phyloP scores from a whole-genome alignment of 2,888 invertebrate genomes.

The Parnassius smintheus region DNA sequence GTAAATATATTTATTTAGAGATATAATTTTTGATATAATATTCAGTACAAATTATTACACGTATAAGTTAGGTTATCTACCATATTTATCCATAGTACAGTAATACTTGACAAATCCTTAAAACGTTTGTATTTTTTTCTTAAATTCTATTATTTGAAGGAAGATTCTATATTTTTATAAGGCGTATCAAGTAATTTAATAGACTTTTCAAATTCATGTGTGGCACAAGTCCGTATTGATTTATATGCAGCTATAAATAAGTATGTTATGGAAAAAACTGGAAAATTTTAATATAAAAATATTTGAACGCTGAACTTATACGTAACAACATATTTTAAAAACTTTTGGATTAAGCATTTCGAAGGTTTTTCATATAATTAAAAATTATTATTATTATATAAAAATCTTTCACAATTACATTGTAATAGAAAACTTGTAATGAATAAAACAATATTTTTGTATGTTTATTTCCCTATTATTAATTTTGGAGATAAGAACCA shows the following conservation, averaged over 20 bases:
- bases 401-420: no score
- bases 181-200: conserved; percentile 6
- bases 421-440: no score
- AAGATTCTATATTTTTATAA: conserved; percentile 12
- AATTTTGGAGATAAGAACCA: no score
- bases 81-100: conserved; percentile 15
- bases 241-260: conserved; percentile 3
- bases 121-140: conserved; percentile 13
- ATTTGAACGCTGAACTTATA: no score
- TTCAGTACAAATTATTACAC: conserved; percentile 40
- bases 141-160: conserved; percentile 2
- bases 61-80: conserved; percentile 17
- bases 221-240: conserved; percentile 1
- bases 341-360: no score
- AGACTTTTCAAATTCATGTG: conserved; percentile 11
- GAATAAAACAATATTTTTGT: no score
- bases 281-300: no score
- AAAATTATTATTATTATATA: no score
- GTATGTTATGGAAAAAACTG: conserved; percentile 1
- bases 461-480: no score
- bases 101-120: conserved; percentile 15
- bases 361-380: no score
- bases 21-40: conserved; percentile 44
- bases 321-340: no score
- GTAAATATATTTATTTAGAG: conserved; percentile 44